Base-by-base conservation (phyloP, 2,888 invertebrate species). In the Phengaris arion region DNA sequence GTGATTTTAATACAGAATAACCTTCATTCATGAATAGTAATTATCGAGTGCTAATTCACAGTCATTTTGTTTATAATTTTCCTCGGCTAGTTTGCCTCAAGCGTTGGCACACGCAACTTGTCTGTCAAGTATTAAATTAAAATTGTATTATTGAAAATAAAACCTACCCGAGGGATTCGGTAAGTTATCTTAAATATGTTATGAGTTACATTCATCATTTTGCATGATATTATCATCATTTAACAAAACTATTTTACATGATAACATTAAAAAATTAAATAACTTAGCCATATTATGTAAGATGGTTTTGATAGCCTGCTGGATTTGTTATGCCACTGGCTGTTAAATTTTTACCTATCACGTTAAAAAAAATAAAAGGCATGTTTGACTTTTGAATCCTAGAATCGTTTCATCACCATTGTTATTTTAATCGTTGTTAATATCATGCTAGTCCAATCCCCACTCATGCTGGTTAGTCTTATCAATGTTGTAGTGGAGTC, bases 371-470 rank as follows among this genome's bases (percentile, higher is more conserved):
- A 72, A 70, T 52, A 52, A 59, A 59, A 48, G 35, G 72, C 72
- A 72, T 72, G 72, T 72, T 72, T 54, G 54, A 72, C 2, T 72
- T 72, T 52, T 72, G 51, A 70, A 48, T 70, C 70, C 9, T 70
- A 70, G 70, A 70, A 70, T 70, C 51, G 51, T 70, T n/a, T 72
- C 72, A 72, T 72, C 72, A 54, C 54, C 54, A 52, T 72, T 52
- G 48, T 51, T 70, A 48, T 51, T 76, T 68, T 59, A 54, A 48
- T 54, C 51, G 51, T 68, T 57, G 68, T 64, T 59, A 64, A 55
- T 74, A 77, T 78, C 75, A 76, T 77, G 78, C 77, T 75, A 76
- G 75, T 15, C 55, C 51, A 75, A 75, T 76, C 68, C 76, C 75
- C 75, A 74, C 77, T 69, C 64, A 64, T 64, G 64, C 64, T 52